Evolutionary conservation across 2,113 vertebrate species (phyloP).

Genomic region (Serilophus lunatus): DNA sequence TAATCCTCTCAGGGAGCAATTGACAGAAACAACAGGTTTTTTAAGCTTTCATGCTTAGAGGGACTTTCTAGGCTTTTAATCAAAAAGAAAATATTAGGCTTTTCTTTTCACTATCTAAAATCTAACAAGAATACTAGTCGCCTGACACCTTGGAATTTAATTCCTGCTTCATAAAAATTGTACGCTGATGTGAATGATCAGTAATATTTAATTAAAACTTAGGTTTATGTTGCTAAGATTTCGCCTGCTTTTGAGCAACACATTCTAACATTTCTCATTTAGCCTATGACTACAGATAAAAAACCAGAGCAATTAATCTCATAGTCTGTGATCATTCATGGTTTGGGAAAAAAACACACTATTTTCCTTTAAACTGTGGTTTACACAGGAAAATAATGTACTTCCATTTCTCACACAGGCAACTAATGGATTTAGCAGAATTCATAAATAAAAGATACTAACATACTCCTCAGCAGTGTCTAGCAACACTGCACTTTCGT

Average conservation of each 20-base stretch:
- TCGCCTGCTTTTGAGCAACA: background rate
- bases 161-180: background rate
- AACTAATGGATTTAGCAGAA: slow-evolving; percentile 51
- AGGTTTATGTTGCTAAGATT: background rate
- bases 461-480: background rate
- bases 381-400: slow-evolving; percentile 24
- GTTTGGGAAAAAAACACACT: background rate
- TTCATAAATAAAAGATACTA: slow-evolving; percentile 55
- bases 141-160: slow-evolving; percentile 20
- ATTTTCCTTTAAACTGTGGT: slow-evolving; percentile 21
- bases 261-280: background rate
- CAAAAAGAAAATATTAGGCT: slow-evolving; percentile 26
- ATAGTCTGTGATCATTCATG: background rate
- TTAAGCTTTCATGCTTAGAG: slow-evolving; percentile 65
- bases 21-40: slow-evolving; percentile 62
- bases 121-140: background rate
- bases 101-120: slow-evolving; percentile 23
- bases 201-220: background rate
- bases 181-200: background rate
- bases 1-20: slow-evolving; percentile 72
- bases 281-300: background rate
- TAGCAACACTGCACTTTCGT: slow-evolving; percentile 25
- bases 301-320: background rate
- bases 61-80: slow-evolving; percentile 62
- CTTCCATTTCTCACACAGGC: slow-evolving; percentile 33